These are phyloP conservation scores for Nipponia nippon DNA, from an alignment of 2,113 vertebrate species.

Conservation along the genomic window DNA sequence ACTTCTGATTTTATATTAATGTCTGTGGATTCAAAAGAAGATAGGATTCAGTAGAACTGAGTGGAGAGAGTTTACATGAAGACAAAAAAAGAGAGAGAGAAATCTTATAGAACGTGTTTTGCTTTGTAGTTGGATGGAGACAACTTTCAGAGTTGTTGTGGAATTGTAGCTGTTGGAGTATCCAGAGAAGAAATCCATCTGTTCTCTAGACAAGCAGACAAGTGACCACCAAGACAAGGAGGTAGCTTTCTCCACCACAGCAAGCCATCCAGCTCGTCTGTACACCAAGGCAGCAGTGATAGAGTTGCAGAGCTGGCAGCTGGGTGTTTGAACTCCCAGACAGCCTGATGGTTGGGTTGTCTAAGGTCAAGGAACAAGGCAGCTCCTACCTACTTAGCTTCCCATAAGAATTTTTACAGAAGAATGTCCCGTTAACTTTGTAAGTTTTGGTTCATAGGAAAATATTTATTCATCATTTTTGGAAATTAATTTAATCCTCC, in stretches of 20 bases:
- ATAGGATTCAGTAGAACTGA: background rate
- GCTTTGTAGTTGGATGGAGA: background rate
- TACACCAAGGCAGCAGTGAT: background rate
- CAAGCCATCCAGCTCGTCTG: accelerated
- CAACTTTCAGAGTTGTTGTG: background rate
- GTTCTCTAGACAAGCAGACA: background rate
- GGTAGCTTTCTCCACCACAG: background rate
- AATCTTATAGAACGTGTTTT: background rate
- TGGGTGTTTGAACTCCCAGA: background rate
- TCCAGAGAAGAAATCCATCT: background rate
- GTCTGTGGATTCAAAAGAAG: background rate
- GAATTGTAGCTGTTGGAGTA: background rate
- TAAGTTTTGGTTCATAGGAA: background rate
- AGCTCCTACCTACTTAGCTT: background rate
- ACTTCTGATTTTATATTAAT: background rate
- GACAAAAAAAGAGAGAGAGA: background rate
- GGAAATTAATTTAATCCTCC: background rate
- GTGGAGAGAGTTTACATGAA: background rate
- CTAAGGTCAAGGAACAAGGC: background rate
- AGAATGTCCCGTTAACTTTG: background rate
- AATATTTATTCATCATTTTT: background rate
- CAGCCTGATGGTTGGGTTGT: background rate
- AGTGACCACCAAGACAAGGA: background rate
- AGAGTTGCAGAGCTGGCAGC: background rate
- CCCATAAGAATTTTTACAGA: background rate